phyloP scores from a whole-genome alignment of 2,797 vertebrate species.

The Sparus aurata region DNA sequence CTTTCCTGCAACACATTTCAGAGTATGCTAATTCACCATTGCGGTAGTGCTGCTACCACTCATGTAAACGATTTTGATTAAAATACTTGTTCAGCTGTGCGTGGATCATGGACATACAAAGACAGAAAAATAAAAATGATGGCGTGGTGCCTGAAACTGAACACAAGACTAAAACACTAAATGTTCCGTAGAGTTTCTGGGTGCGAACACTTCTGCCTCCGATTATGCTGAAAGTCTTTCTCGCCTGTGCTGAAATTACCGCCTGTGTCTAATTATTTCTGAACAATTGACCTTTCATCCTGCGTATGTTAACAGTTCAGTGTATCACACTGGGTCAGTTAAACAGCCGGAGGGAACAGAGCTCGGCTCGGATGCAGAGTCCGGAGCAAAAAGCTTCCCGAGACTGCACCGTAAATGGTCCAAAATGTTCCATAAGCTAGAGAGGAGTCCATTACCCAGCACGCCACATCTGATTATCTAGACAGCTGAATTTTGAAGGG shows the following conservation, averaged over 20 bases:
- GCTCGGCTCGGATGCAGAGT: conserved; percentile 21
- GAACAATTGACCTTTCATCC: conserved; percentile 75
- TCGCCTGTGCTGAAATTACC: conserved; percentile 58
- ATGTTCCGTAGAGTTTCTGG: not conserved
- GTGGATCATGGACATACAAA: not conserved
- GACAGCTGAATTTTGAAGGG: conserved; percentile 66
- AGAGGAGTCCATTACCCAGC: conserved; percentile 63
- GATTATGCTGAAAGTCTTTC: conserved; percentile 36
- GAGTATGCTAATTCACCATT: too few relatives aligned
- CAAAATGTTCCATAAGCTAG: conserved; percentile 65
- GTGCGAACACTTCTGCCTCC: conserved; percentile 11
- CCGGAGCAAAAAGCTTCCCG: conserved; percentile 39
- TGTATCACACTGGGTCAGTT: conserved; percentile 49
- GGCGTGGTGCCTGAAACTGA: not conserved
- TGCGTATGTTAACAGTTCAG: conserved; percentile 65
- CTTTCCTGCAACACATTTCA: too few relatives aligned
- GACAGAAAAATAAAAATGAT: not conserved
- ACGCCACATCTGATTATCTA: conserved; percentile 70
- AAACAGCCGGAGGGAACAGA: conserved; percentile 62
- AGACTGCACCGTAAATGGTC: conserved; percentile 44
- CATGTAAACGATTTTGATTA: too few relatives aligned
- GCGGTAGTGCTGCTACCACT: too few relatives aligned
- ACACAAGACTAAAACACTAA: not conserved
- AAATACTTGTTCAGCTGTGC: too few relatives aligned
- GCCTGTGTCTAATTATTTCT: conserved; percentile 68